Percentiles rank a stretch among this genome's conserved stretches.
Evolutionary conservation across 2,113 vertebrate species (phyloP).

Genomic region (Conger conger): DNA sequence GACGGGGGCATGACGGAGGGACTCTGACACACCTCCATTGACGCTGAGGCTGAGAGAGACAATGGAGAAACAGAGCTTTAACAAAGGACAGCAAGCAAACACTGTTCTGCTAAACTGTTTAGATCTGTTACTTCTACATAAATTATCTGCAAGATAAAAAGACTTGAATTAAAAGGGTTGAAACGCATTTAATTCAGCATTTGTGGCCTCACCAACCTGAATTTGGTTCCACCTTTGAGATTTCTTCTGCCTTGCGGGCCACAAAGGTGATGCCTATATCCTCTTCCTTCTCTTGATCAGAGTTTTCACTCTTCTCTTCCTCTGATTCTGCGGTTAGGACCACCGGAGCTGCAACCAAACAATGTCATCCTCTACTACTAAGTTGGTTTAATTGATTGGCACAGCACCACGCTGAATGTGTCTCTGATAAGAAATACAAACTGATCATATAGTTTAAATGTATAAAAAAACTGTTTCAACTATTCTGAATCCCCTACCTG

Average conservation of each 20-base stretch:
- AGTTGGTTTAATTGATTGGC: not conserved
- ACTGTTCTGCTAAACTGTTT: not conserved
- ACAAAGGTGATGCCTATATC: conserved; percentile 91
- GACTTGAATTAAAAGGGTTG: too few species aligned
- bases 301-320: conserved; percentile 75
- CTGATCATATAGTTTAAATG: not conserved
- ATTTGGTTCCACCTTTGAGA: conserved; percentile 74
- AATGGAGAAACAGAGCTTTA: not conserved
- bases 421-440: not conserved
- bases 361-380: conserved; percentile 12
- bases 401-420: not conserved
- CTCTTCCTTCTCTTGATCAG: conserved; percentile 80
- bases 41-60: conserved; percentile 55
- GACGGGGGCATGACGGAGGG: conserved; percentile 71
- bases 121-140: not conserved
- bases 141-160: too few species aligned
- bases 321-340: conserved; percentile 75
- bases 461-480: not conserved
- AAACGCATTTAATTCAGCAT: not conserved
- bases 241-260: conserved; percentile 78
- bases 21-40: conserved; percentile 77
- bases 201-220: conserved; percentile 70
- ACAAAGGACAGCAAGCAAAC: not conserved
- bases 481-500: conserved; percentile 65
- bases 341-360: conserved; percentile 63